Conservation (phyloP, 2,888 invertebrate species). For the Stictocephala bisonia region DNA sequence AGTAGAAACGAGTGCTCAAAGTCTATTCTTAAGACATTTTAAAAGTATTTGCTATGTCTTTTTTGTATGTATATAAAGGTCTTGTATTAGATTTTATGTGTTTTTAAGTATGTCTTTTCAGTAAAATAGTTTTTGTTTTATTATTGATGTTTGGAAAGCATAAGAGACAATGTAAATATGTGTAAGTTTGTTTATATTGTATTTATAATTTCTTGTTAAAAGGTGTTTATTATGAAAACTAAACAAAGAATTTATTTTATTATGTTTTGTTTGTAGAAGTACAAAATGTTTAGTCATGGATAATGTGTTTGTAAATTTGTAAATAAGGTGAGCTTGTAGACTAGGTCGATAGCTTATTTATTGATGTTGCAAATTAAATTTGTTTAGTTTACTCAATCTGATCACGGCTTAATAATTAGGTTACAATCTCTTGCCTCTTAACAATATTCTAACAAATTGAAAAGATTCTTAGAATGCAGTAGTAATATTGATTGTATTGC, state of each 20-base stretch:
- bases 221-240: conserved; percentile 9
- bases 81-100: no score
- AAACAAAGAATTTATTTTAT: conserved; percentile 42
- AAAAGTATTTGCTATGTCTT: no score
- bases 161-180: conserved; percentile 34
- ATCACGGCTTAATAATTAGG: conserved; percentile 7
- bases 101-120: no score
- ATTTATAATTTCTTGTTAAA: conserved; percentile 43
- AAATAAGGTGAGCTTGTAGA: conserved; percentile 33
- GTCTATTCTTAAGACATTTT: no score
- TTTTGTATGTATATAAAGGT: no score
- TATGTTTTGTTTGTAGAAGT: conserved; percentile 40
- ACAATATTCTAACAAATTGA: no score
- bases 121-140: not conserved
- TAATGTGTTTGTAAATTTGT: conserved; percentile 27
- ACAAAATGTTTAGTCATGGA: conserved; percentile 35
- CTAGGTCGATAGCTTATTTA: conserved; percentile 37
- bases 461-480: no score
- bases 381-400: not conserved
- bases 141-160: conserved; percentile 1
- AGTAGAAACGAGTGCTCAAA: no score
- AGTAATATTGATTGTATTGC: no score
- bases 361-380: conserved; percentile 32
- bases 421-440: no score
- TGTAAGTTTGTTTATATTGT: conserved; percentile 48